These are phyloP conservation scores for Aepyceros melampus DNA, from an alignment of 2,113 vertebrate species.

Conservation along the genomic window DNA sequence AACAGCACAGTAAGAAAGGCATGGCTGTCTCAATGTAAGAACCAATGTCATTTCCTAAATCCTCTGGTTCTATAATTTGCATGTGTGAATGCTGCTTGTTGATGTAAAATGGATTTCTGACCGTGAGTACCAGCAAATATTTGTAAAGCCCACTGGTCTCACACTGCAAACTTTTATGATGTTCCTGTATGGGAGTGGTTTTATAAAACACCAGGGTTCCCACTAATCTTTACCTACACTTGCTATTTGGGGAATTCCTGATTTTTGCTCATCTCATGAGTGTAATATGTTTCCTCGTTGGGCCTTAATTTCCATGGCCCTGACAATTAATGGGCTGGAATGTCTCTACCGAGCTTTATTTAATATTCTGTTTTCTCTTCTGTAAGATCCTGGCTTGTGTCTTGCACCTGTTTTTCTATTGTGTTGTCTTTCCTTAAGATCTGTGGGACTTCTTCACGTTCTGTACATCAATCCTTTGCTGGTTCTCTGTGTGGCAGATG, in stretches of 20 bases:
- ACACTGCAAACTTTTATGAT: fast-evolving
- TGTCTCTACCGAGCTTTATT: fast-evolving
- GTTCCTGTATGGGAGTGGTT: background rate
- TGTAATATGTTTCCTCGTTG: background rate
- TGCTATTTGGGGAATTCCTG: background rate
- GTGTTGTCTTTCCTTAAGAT: too few relatives aligned
- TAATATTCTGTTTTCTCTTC: background rate
- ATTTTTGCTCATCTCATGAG: background rate
- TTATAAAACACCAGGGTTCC: background rate
- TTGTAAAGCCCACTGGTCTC: background rate
- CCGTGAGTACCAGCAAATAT: background rate
- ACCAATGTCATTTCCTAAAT: background rate
- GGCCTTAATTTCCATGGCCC: background rate
- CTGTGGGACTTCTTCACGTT: background rate
- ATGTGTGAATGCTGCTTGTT: too few relatives aligned
- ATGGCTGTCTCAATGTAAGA: background rate
- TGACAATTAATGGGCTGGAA: background rate
- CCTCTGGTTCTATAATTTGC: fast-evolving
- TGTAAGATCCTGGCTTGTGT: fast-evolving
- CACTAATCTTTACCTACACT: background rate
- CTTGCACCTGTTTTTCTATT: fast-evolving
- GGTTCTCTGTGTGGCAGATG: fast-evolving
- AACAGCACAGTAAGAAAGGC: background rate
- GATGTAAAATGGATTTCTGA: background rate
- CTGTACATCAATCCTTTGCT: fast-evolving